Evolutionary conservation across 2,797 vertebrate genomes (phyloP), one percentile per base, ranked within the genome.

Genomic region (Spinibarbus caldwelli): DNA sequence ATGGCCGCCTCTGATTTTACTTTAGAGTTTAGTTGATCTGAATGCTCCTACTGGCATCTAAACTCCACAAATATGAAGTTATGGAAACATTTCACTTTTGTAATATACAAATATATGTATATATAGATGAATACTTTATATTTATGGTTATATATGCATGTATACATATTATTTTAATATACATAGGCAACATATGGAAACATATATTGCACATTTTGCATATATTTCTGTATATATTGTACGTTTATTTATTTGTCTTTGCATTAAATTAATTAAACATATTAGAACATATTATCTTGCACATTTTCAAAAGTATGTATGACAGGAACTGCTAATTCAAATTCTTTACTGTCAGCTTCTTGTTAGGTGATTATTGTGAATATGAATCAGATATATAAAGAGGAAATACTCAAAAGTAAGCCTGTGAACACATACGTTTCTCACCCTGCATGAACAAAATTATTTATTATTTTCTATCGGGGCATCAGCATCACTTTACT

Each of bases 1-100:
- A 96, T 95, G 95, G 95, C 94, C 91, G 93, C 95, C 95, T 80
- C 43, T 87, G 36, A 49, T 52, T 85, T 82, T 26, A 86, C 29
- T 78, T 82, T 81, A 72, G 36, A 82, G 52, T 64, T 26, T 11
- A 49, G 45, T 59, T 79, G 80, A 47, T 83, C 38, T 80, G 15
- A 80, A 83, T 66, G 59, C 19, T 66, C 26, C 29, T 62, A 31
- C 47, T 66, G 36, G 19, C 26, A 29, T 36, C 23, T 31, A 8
- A 66, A 72, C 5, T 29, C 5, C 4, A 36, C 21, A 76, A 77
- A 78, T 57, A 62, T 62, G 14, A 73, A 21, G 31, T 64, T 62
- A 73, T 36, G 5, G 5, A 75, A 34, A 64, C 31, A 36, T 38
- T 59, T 62, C 3, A 12, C 21, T 10, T 59, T 34, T 68, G 5